A percentile compares a stretch with the other conserved stretches of the same genome.
Conservation (phyloP, 2,113 vertebrate genomes). For the Ciconia maguari region DNA sequence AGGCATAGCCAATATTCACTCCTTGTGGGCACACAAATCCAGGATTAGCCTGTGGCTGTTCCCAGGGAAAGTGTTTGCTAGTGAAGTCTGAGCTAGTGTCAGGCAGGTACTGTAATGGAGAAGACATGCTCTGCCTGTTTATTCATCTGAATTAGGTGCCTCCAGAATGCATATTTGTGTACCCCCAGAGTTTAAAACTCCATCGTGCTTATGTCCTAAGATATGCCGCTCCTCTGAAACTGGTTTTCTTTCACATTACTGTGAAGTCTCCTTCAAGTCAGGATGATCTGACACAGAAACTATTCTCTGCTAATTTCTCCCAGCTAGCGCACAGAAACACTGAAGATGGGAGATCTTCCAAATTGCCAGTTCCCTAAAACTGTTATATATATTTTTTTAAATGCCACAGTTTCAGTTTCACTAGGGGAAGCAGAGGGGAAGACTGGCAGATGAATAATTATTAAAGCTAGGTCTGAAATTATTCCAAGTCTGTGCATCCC, state of each 20-base stretch:
- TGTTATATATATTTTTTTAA: not conserved
- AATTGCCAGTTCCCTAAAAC: not conserved
- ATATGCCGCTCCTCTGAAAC: not conserved
- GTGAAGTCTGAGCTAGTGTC: not conserved
- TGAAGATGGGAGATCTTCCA: not conserved
- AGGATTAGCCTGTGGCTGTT: conserved; percentile 37
- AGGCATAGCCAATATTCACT: conserved; percentile 42
- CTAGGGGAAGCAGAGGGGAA: not conserved
- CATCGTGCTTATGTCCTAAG: not conserved
- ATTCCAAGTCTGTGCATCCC: not conserved
- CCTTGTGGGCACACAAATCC: conserved; percentile 37
- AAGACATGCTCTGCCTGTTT: not conserved
- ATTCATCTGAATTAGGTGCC: not conserved
- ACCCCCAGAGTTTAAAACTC: not conserved
- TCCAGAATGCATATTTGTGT: not conserved
- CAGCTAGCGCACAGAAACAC: not conserved
- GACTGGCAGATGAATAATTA: not conserved
- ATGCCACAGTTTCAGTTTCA: not conserved
- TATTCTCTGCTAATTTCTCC: not conserved
- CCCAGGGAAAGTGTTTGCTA: not conserved
- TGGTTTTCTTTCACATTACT: not conserved
- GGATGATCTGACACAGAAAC: not conserved
- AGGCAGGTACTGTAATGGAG: not conserved
- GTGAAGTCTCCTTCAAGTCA: not conserved
- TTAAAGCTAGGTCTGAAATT: not conserved